These are phyloP conservation scores for Capitulum mitella DNA, from an alignment of 2,888 invertebrate genomes.

Conservation along the genomic window DNA sequence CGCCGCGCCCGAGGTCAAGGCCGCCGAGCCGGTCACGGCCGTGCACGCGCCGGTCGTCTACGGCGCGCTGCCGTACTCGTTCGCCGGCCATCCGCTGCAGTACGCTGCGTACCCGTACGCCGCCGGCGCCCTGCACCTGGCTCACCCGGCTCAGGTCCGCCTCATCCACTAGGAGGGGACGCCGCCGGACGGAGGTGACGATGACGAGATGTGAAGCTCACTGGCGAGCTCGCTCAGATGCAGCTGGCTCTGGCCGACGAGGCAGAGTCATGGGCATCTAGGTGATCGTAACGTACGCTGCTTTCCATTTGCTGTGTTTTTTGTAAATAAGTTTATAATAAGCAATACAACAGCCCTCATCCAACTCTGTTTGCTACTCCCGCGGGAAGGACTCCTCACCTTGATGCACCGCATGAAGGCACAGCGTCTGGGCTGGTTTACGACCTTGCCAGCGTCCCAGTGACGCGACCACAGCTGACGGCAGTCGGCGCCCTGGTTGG, in stretches of 20 bases:
- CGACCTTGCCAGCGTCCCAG: no score
- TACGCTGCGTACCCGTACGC: neutral
- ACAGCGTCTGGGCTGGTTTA: no score
- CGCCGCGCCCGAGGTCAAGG: conserved; percentile 68
- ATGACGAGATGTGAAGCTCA: neutral
- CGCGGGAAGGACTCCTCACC: no score
- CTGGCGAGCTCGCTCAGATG: neutral
- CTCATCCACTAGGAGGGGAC: no score
- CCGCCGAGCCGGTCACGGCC: conserved; percentile 39
- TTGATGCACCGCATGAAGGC: no score
- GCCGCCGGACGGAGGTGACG: no score
- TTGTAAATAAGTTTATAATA: neutral
- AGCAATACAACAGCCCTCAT: no score
- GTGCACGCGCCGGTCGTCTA: neutral
- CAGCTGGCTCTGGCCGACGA: neutral
- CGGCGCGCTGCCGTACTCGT: neutral
- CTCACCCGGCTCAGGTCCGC: no score
- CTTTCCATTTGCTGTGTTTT: neutral
- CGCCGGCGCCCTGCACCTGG: no score
- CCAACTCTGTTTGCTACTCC: no score
- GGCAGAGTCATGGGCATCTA: neutral
- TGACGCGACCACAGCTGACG: no score
- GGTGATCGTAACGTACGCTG: neutral
- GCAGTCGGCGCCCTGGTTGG: no score
- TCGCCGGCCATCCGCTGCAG: neutral